Conservation (phyloP, 1,140 invertebrate species). For the Penaeus japonicus region DNA sequence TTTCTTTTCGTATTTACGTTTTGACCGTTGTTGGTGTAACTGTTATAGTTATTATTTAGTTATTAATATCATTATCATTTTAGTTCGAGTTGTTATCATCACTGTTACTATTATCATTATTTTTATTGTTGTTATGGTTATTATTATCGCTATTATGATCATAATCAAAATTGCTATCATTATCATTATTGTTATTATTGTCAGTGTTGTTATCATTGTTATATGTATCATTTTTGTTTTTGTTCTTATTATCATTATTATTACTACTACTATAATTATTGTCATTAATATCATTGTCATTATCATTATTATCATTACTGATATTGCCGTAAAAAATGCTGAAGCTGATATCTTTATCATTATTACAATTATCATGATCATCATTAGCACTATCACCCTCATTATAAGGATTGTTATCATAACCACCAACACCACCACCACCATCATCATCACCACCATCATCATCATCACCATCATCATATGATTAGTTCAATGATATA, state of each 20-base stretch:
- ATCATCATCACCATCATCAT: too few species aligned
- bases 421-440: too few species aligned
- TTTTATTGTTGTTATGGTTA: neutral
- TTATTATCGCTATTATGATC: neutral
- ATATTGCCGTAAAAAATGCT: neutral
- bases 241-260: neutral
- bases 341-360: too few species aligned
- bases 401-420: too few species aligned
- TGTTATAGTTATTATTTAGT: neutral
- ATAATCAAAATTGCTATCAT: neutral
- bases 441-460: too few species aligned
- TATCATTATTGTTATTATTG: neutral
- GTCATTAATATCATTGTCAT: neutral
- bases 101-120: neutral
- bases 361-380: neutral
- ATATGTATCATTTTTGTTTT: neutral
- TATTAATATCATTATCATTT: neutral
- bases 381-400: too few species aligned
- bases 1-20: neutral
- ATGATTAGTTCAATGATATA: too few species aligned
- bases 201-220: neutral
- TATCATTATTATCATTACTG: neutral
- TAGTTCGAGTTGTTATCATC: neutral
- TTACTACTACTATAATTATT: neutral
- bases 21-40: neutral